These are phyloP conservation scores for Euphonia xanthogaster DNA, from an alignment of 2,797 vertebrate genomes.

Conservation along the genomic window DNA sequence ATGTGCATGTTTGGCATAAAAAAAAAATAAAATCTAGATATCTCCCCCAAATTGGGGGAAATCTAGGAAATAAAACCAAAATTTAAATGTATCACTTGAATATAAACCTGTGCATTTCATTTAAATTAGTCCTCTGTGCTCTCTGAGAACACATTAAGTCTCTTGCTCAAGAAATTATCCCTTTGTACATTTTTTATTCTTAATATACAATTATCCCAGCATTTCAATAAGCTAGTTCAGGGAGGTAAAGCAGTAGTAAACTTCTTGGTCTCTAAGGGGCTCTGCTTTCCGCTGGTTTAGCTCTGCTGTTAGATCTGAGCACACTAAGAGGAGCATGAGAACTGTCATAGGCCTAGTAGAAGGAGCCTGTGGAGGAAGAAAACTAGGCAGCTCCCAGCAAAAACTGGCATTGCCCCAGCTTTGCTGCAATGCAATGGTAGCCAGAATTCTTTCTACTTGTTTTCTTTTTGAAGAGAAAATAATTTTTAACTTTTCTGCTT, in stretches of 20 bases:
- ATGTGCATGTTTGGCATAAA: not conserved
- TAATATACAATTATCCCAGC: not conserved
- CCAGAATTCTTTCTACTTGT: not conserved
- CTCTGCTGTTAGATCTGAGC: not conserved
- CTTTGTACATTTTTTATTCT: not conserved
- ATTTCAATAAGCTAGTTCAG: not conserved
- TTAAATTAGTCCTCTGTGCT: not conserved
- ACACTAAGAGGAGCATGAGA: not conserved
- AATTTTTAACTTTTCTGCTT: not conserved
- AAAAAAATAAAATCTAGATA: accelerated
- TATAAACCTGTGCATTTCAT: not conserved
- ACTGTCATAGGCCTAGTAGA: not conserved
- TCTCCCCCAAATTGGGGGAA: not conserved
- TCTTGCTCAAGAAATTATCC: not conserved
- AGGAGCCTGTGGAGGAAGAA: not conserved
- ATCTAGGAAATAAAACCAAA: not conserved
- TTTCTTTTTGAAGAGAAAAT: not conserved
- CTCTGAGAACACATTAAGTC: not conserved
- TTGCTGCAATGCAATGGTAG: not conserved
- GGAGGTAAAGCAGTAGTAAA: not conserved
- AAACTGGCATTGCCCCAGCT: not conserved
- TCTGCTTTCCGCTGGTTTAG: not conserved
- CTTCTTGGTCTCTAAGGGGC: not conserved
- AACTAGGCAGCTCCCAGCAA: not conserved
- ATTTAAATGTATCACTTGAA: not conserved